Base-by-base conservation (phyloP, 2,888 invertebrate genomes). In the Alloplasta piceator region DNA sequence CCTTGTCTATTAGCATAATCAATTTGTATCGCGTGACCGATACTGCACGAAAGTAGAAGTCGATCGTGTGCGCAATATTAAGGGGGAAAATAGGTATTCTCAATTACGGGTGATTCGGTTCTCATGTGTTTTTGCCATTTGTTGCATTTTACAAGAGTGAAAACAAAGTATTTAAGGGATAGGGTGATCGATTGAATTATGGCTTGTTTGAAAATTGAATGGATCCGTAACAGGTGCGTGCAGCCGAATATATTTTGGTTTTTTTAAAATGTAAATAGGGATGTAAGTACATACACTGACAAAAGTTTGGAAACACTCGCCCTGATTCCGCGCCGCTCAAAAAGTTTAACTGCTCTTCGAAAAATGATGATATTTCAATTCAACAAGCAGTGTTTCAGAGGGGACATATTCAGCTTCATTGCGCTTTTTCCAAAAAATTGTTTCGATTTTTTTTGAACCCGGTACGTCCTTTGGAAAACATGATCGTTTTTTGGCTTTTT, bases 191-290 rank as follows among this genome's bases (percentile, higher is more conserved):
- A 64, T 52, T 56, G 43, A 12, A 46, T 26, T 26, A 43, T 72
- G 61, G 26, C 7, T 63, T 38, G 16, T 56, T 26, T n/a, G 26
- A n/a, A 36, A 26, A 64, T 12, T 7, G 48, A 68, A 46, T 60
- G 12, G 60, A 61, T 14, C 73, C 56, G 61, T 73, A 73, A 68
- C 55, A 68, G 63, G 56, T 73, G 73, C 56, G 67, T 63, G 55
- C 14, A 46, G 39, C 61, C 38, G 10, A 61, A 61, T 48, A n/a
- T 46, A 56, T 73, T 2, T 26, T 26, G 1, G 26, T 26, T 26
- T 3, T 26, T 38, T 43, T 55, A 50, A 50, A 46, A 56, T 64
- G 56, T 16, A 36, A 14, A 5, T 14, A 9, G 43, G 43, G 12
- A 63, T n/a, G n/a, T n/a, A n/a, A n/a, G n/a, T n/a, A n/a, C n/a